Evolutionary conservation across 2,113 vertebrate genomes (phyloP).

Genomic region (Varanus salvator): DNA sequence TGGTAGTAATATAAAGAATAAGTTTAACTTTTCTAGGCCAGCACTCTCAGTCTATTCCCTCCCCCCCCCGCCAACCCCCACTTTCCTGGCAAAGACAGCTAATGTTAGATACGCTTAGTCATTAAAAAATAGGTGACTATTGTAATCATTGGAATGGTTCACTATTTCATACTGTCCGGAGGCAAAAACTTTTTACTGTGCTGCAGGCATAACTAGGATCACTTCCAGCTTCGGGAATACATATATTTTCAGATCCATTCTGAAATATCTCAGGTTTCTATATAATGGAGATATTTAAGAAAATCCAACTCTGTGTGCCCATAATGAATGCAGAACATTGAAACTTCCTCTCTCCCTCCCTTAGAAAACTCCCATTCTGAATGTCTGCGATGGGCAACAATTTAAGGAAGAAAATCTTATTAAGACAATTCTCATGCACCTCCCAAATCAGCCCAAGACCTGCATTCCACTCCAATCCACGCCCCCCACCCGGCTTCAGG

Average conservation of each 20-base stretch:
- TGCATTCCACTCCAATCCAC: neutral
- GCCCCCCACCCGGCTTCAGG: neutral
- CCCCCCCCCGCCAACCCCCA: too few species aligned
- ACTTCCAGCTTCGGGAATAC: neutral
- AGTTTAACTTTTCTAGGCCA: slow-evolving; percentile 12
- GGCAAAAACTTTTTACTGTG: neutral
- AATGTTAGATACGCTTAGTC: slow-evolving; percentile 22
- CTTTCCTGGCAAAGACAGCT: neutral
- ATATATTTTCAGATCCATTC: neutral
- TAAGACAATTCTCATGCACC: neutral
- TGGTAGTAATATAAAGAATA: neutral
- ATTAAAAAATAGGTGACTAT: neutral
- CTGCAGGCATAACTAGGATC: neutral
- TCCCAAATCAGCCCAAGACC: neutral
- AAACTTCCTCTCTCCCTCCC: too few species aligned
- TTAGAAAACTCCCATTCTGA: neutral
- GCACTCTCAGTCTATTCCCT: too few species aligned
- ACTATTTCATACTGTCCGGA: neutral
- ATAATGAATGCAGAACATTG: neutral
- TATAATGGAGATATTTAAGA: neutral
- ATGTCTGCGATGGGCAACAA: neutral
- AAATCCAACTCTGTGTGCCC: neutral
- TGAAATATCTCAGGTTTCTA: neutral
- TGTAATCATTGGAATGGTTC: slow-evolving; percentile 2
- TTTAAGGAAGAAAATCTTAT: neutral